phyloP scores from a whole-genome alignment of 2,888 invertebrate genomes.

The Agelastica alni region DNA sequence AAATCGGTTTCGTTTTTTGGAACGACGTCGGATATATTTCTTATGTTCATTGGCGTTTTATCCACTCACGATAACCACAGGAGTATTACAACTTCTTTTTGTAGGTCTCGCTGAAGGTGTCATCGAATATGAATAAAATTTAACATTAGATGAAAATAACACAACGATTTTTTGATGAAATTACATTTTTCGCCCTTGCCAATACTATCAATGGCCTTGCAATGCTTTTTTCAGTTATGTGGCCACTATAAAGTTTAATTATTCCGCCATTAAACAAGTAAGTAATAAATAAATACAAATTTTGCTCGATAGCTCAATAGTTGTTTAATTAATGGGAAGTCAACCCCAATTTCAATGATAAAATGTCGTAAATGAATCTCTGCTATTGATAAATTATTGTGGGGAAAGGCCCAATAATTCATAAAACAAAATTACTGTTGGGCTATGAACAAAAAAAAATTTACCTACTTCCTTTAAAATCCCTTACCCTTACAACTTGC shows the following conservation, averaged over 20 bases:
- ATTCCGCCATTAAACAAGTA: constrained; percentile 72
- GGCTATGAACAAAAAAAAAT: no score
- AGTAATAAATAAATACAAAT: constrained; percentile 19
- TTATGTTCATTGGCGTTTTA: constrained; percentile 63
- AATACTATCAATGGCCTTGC: constrained; percentile 65
- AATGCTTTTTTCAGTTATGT: constrained; percentile 66
- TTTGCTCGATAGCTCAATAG: no score
- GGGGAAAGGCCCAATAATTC: no score
- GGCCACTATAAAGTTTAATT: constrained; percentile 71
- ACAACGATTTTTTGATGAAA: constrained; percentile 59
- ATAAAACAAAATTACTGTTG: no score
- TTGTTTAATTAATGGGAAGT: no score
- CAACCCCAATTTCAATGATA: no score
- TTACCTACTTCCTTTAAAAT: no score
- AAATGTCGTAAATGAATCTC: no score
- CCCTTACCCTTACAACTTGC: no score
- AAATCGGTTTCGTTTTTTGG: no score
- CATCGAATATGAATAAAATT: constrained; percentile 50
- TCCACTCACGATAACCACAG: constrained; percentile 65
- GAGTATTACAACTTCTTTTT: constrained; percentile 70
- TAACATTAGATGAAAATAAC: no score
- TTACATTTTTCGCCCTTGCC: constrained; percentile 64
- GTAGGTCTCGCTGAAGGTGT: constrained; percentile 68
- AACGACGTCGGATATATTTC: constrained; percentile 64
- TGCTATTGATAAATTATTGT: no score